Evolutionary conservation across 2,888 invertebrate species (phyloP), one percentile per base, ranked within the genome.

Genomic region (Apeira syringaria): DNA sequence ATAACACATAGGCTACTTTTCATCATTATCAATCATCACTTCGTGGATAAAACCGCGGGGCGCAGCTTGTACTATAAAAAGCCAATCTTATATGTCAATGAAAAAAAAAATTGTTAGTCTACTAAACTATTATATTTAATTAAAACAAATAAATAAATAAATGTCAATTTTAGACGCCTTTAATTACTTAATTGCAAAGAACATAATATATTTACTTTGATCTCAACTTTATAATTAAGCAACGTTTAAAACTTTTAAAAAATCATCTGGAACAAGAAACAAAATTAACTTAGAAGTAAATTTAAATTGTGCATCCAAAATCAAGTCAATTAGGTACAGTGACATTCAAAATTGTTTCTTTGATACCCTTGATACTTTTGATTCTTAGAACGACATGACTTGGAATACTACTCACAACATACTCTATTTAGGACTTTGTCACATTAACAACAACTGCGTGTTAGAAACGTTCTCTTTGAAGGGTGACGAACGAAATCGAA

Each of bases 361-460:
- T 44, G 46, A 51, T 45, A 46, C 44, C 33, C 39, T 50, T 46
- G 53, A 51, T 50, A 39, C 47, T 48, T 31, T 31, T 35, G 22
- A 41, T 53, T 53, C 56, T 51, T 4, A 27, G 53, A 51, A 53
- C 30, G 41, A 17, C 45, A 40, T 35, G 45, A 46, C 45, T 39
- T 46, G 45, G 26, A 30, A 31, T 39, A 31, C 5, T 8, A 9
- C 4, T 11, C 6, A n/a, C 25, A 27, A 35, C 10, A 26, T 8
- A 10, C 1, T 15, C 31, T 27, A 6, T 26, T 18, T 27, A 27
- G 35, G 11, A 40, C 45, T 15, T 31, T 40, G 0, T 31, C 35
- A 7, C 9, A 34, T 10, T 38, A 38, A 25, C 6, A 15, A 18
- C 33, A 6, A 18, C n/a, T 20, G n/a, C n/a, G 7, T 7, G 20